phyloP scores from a whole-genome alignment of 2,888 invertebrate species.

The Rhopalosiphum nymphaeae region DNA sequence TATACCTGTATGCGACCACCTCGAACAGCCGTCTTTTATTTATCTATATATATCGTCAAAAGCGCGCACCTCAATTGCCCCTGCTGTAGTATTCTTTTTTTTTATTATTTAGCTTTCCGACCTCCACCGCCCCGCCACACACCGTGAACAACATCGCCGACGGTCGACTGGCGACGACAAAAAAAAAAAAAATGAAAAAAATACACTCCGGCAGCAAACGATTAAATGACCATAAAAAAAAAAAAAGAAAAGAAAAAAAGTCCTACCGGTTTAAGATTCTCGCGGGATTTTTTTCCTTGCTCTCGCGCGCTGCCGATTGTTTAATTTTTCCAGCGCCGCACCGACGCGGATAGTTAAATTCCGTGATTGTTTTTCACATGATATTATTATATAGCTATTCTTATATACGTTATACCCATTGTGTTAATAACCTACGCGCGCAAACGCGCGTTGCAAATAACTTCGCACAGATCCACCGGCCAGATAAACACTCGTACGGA shows the following conservation, averaged over 20 bases:
- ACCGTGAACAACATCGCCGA: background rate
- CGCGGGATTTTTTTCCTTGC: background rate
- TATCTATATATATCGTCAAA: background rate
- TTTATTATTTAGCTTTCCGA: background rate
- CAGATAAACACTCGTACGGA: background rate
- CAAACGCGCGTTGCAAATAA: slow-evolving; percentile 37
- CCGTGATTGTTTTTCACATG: slow-evolving; percentile 43
- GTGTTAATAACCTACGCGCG: slow-evolving; percentile 47
- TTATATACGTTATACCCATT: slow-evolving; percentile 5
- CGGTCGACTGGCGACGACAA: background rate
- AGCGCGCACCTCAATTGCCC: background rate
- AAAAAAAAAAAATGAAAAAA: background rate
- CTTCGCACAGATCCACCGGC: slow-evolving; percentile 46
- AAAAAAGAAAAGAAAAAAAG: background rate
- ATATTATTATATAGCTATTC: background rate
- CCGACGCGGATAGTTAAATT: slow-evolving; percentile 36
- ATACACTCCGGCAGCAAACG: background rate
- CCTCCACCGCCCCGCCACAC: background rate
- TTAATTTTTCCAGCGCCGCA: slow-evolving; percentile 56
- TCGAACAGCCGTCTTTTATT: background rate
- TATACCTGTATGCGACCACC: background rate
- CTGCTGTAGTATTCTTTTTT: background rate
- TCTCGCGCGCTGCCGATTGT: slow-evolving; percentile 16
- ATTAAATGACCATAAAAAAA: background rate
- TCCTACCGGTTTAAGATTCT: slow-evolving; percentile 48